phyloP scores from a whole-genome alignment of 1,140 invertebrate species.

The Forficula auricularia region DNA sequence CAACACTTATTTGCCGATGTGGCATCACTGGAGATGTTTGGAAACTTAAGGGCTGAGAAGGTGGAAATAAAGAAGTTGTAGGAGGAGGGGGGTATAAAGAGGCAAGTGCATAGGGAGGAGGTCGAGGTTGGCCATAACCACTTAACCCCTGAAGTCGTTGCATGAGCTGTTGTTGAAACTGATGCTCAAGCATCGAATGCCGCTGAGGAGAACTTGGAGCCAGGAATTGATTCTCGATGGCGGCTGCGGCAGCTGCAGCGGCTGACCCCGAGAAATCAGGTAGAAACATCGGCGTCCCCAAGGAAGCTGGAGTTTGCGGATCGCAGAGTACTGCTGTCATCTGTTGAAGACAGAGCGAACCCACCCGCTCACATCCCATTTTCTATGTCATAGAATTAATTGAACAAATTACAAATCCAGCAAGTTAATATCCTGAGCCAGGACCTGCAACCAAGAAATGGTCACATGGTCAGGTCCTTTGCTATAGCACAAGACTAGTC shows the following conservation, averaged over 20 bases:
- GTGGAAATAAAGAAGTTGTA: background rate
- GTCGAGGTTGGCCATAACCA: slow-evolving; percentile 15
- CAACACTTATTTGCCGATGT: background rate
- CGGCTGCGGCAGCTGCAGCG: slow-evolving; percentile 12
- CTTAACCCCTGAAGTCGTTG: slow-evolving; percentile 36
- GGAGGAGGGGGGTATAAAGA: no score
- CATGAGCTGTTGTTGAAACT: slow-evolving; percentile 34
- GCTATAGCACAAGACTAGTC: no score
- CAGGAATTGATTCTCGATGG: slow-evolving; percentile 12
- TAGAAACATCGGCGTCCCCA: slow-evolving; percentile 15
- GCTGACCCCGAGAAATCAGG: slow-evolving; percentile 18
- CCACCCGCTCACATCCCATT: no score
- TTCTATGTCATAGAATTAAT: no score
- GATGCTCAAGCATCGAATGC: slow-evolving; percentile 21
- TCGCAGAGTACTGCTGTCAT: slow-evolving; percentile 15
- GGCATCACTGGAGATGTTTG: slow-evolving; percentile 7
- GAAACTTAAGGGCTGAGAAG: slow-evolving; percentile 13
- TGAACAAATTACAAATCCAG: slow-evolving; percentile 7
- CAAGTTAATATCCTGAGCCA: slow-evolving; percentile 16
- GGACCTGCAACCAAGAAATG: slow-evolving; percentile 17
- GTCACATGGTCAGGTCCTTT: no score
- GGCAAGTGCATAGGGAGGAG: slow-evolving; percentile 14
- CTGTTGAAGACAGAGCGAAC: background rate
- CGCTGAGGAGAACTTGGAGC: slow-evolving; percentile 10
- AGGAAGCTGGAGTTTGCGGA: slow-evolving; percentile 16